Conservation (phyloP, 2,888 invertebrate species). For the Anoplius nigerrimus region DNA sequence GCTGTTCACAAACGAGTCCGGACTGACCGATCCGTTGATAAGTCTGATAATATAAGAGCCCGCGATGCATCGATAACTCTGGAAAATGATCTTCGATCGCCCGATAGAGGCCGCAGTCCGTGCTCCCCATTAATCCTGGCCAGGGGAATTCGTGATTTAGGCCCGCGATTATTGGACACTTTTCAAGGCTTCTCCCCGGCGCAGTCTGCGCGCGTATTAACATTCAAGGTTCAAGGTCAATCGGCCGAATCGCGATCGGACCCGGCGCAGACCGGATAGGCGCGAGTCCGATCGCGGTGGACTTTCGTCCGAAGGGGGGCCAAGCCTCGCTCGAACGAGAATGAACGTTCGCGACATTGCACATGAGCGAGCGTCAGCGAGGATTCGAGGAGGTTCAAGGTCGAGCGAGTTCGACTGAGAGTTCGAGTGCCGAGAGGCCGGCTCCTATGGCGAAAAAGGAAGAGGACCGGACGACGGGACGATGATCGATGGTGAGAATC, state of each 20-base stretch:
- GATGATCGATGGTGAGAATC: conserved; percentile 60
- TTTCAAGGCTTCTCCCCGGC: too few species aligned
- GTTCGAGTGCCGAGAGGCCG: not conserved
- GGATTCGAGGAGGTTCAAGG: not conserved
- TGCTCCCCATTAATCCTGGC: not conserved
- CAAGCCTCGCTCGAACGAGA: too few species aligned
- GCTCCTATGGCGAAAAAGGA: conserved; percentile 1
- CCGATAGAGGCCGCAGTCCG: not conserved
- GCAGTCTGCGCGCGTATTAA: too few species aligned
- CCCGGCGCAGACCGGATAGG: too few species aligned
- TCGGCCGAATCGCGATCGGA: too few species aligned
- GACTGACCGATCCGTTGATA: conserved; percentile 5
- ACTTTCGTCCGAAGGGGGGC: too few species aligned
- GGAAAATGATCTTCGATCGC: too few species aligned
- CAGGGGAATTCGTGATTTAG: not conserved
- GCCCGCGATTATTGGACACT: too few species aligned
- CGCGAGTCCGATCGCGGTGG: too few species aligned
- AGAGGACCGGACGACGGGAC: not conserved
- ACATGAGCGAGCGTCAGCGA: too few species aligned
- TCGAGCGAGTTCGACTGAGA: not conserved
- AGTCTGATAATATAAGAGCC: not conserved
- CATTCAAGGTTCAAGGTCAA: too few species aligned
- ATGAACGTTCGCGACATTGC: too few species aligned
- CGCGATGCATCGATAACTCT: not conserved
- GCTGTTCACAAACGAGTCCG: not conserved